Conservation (phyloP, 2,888 invertebrate genomes). For the Melanargia galathea region DNA sequence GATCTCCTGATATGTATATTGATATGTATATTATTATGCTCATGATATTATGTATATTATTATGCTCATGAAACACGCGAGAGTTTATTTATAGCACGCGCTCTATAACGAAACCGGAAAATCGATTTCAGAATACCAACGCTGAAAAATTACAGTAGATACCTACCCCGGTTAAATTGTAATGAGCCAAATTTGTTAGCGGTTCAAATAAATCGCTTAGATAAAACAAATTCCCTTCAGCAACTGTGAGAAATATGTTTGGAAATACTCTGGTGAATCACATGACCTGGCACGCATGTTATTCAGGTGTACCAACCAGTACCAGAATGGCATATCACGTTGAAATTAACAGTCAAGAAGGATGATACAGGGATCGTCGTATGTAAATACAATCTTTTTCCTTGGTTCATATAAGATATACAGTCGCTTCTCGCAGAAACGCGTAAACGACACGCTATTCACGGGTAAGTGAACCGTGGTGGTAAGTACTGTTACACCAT, state of each 20-base stretch:
- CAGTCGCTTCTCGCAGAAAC: no score
- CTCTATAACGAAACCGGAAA: not conserved
- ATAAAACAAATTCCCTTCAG: constrained; percentile 12
- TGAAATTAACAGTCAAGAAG: no score
- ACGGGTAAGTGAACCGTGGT: no score
- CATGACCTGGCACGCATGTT: not conserved
- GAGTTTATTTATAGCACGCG: not conserved
- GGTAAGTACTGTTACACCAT: no score
- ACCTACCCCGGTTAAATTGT: constrained; percentile 4
- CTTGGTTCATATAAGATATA: no score
- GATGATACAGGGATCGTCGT: no score
- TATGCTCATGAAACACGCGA: not conserved
- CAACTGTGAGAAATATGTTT: not conserved
- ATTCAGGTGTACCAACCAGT: not conserved
- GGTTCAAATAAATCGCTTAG: constrained; percentile 9
- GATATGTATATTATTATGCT: no score
- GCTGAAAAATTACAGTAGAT: constrained; percentile 5
- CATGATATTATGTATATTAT: no score
- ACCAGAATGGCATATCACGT: no score
- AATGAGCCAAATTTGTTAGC: constrained; percentile 16
- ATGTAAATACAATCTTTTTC: no score
- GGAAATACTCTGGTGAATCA: not conserved
- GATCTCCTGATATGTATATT: no score
- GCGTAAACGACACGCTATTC: no score
- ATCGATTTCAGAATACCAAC: constrained; percentile 1